Percentiles rank a stretch among this genome's conserved stretches.
These are phyloP conservation scores for Caranx melampygus DNA, from an alignment of 2,113 vertebrate species.

Conservation along the genomic window DNA sequence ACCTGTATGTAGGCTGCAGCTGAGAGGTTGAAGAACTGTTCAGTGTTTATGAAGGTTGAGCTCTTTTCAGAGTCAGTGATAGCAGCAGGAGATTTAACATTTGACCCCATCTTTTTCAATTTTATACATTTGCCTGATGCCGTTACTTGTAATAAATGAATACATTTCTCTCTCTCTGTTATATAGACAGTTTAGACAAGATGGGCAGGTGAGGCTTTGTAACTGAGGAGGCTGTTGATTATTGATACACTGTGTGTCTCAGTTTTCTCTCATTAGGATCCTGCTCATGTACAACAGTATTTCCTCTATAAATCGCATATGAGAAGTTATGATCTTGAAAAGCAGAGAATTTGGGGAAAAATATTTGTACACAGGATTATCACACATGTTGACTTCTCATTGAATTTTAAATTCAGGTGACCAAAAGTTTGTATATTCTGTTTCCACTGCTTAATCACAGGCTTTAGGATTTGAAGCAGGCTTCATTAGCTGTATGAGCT, in stretches of 20 bases:
- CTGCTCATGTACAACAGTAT: not conserved
- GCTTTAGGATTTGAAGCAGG: too few relatives aligned
- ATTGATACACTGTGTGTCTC: constrained; percentile 38
- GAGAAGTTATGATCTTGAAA: constrained; percentile 9
- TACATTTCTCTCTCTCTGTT: not conserved
- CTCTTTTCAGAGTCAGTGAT: not conserved
- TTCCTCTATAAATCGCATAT: not conserved
- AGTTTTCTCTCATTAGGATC: constrained; percentile 45
- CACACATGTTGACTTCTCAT: too few relatives aligned
- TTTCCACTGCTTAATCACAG: not conserved
- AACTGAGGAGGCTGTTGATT: constrained; percentile 37
- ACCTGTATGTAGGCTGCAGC: not conserved
- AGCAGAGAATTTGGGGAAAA: not conserved
- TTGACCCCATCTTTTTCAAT: not conserved
- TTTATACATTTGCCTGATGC: constrained; percentile 8
- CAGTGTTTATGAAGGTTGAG: not conserved
- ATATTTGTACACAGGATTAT: not conserved
- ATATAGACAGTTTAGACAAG: constrained; percentile 36
- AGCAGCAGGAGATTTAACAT: not conserved
- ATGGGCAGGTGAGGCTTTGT: constrained; percentile 5
- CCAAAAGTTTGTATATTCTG: not conserved
- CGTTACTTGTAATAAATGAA: not conserved
- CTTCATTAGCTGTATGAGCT: not conserved
- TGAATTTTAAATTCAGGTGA: too few relatives aligned
- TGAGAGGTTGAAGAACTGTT: not conserved